A percentile compares a stretch with the other conserved stretches of the same genome.
Evolutionary conservation across 2,113 vertebrate genomes (phyloP).

Genomic region (Gallinago jamesoni): DNA sequence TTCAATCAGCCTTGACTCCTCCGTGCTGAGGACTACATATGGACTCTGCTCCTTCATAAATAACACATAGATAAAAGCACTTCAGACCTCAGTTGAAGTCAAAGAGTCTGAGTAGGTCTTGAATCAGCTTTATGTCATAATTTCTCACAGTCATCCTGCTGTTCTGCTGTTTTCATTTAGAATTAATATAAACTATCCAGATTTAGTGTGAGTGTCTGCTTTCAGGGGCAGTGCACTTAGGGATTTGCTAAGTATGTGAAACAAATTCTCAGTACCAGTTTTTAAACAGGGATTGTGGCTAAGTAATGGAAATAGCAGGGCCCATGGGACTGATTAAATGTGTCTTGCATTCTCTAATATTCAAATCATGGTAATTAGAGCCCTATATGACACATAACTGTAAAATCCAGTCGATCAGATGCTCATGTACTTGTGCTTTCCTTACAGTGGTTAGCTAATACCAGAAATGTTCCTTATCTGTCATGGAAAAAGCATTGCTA

Average conservation of each 20-base stretch:
- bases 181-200: background rate
- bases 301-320: conserved; percentile 32
- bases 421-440: conserved; percentile 21
- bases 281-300: background rate
- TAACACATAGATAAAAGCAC: conserved; percentile 57
- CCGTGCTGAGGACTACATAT: conserved; percentile 6
- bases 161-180: conserved; percentile 18
- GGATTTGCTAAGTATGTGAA: conserved; percentile 34
- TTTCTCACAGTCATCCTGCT: conserved; percentile 26
- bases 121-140: conserved; percentile 57
- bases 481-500: conserved; percentile 20
- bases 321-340: conserved; percentile 17
- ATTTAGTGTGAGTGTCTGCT: conserved; percentile 1
- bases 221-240: conserved; percentile 2
- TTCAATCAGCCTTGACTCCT: conserved; percentile 24
- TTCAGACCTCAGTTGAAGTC: conserved; percentile 30
- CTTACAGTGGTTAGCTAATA: background rate
- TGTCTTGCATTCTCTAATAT: background rate
- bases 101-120: conserved; percentile 20
- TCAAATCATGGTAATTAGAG: background rate
- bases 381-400: background rate
- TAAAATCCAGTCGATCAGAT: conserved; percentile 13
- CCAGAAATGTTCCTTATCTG: background rate
- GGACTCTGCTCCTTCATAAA: conserved; percentile 64
- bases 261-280: background rate